phyloP scores from a whole-genome alignment of 2,797 vertebrate genomes.

The Dallia pectoralis region DNA sequence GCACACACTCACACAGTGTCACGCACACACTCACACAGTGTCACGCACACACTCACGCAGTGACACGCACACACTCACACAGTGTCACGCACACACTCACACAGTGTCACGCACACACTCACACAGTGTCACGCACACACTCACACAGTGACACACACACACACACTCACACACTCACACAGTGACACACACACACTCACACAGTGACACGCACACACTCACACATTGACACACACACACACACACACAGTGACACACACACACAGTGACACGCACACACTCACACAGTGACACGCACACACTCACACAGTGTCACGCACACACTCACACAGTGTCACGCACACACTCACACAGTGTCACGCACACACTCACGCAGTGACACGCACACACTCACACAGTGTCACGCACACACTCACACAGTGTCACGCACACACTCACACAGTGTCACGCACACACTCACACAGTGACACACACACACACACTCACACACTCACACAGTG shows the following conservation, averaged over 20 bases:
- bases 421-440: too few species aligned
- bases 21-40: background rate
- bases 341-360: too few species aligned
- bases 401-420: background rate
- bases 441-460: background rate
- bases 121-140: too few species aligned
- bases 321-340: background rate
- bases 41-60: background rate
- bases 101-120: too few species aligned
- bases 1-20: background rate
- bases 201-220: too few species aligned
- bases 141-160: too few species aligned
- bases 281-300: too few species aligned
- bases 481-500: background rate
- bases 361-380: too few species aligned
- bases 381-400: background rate
- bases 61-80: background rate
- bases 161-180: too few species aligned
- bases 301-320: background rate
- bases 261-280: conserved; percentile 8
- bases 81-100: background rate
- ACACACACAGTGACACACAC: background rate
- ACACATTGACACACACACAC: too few species aligned
- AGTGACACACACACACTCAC: too few species aligned
- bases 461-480: conserved; percentile 4